Percentiles rank a stretch among this genome's conserved stretches.
phyloP scores from a whole-genome alignment of 2,888 invertebrate genomes.

The Scrobipalpa costella region DNA sequence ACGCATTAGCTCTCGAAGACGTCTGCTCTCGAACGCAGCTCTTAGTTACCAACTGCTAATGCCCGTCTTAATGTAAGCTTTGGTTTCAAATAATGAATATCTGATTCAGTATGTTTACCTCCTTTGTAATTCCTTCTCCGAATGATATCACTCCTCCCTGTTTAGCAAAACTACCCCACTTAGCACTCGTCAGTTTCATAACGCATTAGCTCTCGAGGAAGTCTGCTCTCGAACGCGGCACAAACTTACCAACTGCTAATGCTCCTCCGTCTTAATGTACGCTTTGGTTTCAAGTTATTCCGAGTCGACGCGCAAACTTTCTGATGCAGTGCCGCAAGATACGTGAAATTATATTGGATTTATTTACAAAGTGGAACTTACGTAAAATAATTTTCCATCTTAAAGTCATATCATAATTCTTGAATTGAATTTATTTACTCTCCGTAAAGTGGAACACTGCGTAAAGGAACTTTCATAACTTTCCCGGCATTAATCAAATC shows the following conservation, averaged over 20 bases:
- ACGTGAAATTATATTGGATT: not conserved
- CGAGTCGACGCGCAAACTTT: not conserved
- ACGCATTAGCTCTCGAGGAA: not conserved
- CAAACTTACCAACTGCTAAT: not conserved
- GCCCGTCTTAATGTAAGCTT: not conserved
- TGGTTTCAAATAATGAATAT: too few relatives aligned
- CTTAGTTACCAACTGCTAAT: not conserved
- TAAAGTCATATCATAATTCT: not conserved
- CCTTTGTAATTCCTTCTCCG: too few relatives aligned
- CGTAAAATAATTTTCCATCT: not conserved
- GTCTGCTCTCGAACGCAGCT: not conserved
- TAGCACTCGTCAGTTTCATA: not conserved
- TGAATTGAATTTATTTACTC: too few relatives aligned
- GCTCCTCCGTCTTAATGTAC: constrained; percentile 1
- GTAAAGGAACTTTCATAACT: too few relatives aligned
- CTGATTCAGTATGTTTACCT: too few relatives aligned
- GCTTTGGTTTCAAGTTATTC: not conserved
- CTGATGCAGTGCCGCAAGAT: not conserved
- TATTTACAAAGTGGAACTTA: not conserved
- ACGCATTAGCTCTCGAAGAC: too few relatives aligned
- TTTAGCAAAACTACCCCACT: not conserved
- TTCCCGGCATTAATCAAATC: too few relatives aligned
- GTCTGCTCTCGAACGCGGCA: not conserved
- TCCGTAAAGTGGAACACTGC: too few relatives aligned
- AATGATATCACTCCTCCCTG: too few relatives aligned